A percentile compares a stretch with the other conserved stretches of the same genome.
Evolutionary conservation across 1,140 invertebrate genomes (phyloP).

Genomic region (Polypedilum pembai): DNA sequence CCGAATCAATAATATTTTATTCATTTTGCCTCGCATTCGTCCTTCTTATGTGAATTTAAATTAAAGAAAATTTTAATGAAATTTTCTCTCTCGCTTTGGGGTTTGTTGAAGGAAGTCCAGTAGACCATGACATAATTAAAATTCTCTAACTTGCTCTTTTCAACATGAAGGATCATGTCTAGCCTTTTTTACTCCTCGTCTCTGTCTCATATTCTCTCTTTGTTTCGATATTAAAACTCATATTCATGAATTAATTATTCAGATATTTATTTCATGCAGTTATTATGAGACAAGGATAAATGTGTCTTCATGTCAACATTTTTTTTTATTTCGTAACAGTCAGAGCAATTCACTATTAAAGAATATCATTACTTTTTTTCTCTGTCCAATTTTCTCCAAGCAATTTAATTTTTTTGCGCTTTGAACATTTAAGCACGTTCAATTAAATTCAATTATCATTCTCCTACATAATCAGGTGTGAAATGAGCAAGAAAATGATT

Average conservation of each 20-base stretch:
- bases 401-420: too few relatives aligned
- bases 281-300: neutral
- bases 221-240: neutral
- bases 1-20: too few relatives aligned
- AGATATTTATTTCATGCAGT: neutral
- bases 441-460: slow-evolving; percentile 5
- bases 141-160: neutral
- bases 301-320: slow-evolving; percentile 4
- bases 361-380: too few relatives aligned
- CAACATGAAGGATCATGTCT: slow-evolving; percentile 11
- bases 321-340: neutral
- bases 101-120: neutral
- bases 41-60: too few relatives aligned
- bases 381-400: too few relatives aligned
- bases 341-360: neutral
- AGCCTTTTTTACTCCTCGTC: too few relatives aligned
- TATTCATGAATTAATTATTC: neutral
- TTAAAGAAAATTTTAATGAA: neutral
- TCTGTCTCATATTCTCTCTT: too few relatives aligned
- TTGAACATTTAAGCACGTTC: neutral
- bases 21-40: too few relatives aligned
- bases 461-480: slow-evolving; percentile 4
- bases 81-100: neutral
- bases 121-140: slow-evolving; percentile 2
- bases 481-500: neutral